Base-by-base conservation (phyloP, 2,888 invertebrate species). In the Protophormia terraenovae region DNA sequence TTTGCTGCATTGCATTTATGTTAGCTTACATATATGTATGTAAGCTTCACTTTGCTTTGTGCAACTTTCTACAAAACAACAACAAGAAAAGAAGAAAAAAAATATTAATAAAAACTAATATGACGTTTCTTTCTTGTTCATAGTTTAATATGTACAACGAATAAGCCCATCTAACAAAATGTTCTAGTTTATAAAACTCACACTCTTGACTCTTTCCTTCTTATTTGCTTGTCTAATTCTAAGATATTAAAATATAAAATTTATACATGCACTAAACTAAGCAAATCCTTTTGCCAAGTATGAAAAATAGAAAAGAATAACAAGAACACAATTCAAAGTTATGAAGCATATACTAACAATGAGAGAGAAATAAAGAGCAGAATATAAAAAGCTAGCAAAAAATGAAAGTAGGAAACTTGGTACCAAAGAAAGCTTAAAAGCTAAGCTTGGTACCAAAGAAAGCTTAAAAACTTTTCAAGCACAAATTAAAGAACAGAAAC, bases 211-310 rank as follows among this genome's bases (percentile, higher is more conserved):
- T 71, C 69, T 45, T 77, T 76, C 69, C 78, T 80, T 69, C 82
- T 62, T 72, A 78, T 83, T 80, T 73, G 77, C 86, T 84, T 86
- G 82, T 86, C 87, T 87, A 87, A 84, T 87, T 87, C 87, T 87
- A 76, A 84, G 83, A 87, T 87, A 87, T 87, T 87, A 87, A 88
- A 89, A 87, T 88, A 80, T 64, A 69, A 78, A 85, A 81, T 76
- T 83, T 81, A 73, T 75, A 69, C 64, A 72, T 73, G 66, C 66
- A 76, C 58, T 62, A 75, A 83, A 76, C 58, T 62, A 75, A 83
- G 41, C 73, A 60, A 60, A 73, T 78, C 53, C 75, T 75, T 76
- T 64, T 75, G 83, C 66, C 58, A 76, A 83, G 55, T 71, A 64
- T 77, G 41, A 35, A 62, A 71, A 10, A 35, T n/a, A 55, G 45